Evolutionary conservation across 35 echinoderm and acorn worm species (phyloP).

Genomic region (Diadema setosum): DNA sequence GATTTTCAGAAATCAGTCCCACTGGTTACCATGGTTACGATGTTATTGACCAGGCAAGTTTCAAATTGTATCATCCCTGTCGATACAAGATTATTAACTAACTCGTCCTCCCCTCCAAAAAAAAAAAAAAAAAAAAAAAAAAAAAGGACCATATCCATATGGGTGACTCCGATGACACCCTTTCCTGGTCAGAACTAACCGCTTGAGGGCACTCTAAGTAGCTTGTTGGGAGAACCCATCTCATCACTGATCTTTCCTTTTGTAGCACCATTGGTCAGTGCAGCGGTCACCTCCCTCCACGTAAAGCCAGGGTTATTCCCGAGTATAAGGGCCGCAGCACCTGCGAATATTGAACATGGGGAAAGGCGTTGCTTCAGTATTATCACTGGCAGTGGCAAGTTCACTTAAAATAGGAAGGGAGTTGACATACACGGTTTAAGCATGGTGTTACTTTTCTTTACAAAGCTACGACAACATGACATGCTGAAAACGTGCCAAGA

Average conservation of each 20-base stretch:
- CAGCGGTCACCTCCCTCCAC: neutral
- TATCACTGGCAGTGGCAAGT: no score
- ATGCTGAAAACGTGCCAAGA: no score
- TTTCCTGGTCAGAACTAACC: neutral
- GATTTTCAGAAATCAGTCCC: no score
- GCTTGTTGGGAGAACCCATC: neutral
- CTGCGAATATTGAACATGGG: neutral
- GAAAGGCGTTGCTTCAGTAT: no score
- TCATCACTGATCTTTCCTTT: neutral
- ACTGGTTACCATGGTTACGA: no score
- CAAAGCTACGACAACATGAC: no score
- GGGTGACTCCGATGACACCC: neutral
- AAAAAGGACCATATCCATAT: neutral
- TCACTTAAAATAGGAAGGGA: no score
- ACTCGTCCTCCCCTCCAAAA: neutral
- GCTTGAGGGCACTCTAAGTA: neutral
- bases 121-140: neutral
- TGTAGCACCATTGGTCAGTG: neutral
- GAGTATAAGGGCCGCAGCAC: neutral
- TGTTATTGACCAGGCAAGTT: no score
- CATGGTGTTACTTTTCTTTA: no score
- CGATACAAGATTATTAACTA: no score
- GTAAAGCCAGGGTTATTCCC: neutral
- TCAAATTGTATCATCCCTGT: no score
- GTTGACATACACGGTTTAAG: no score